Evolutionary conservation across 1,140 invertebrate genomes (phyloP), one percentile per base, ranked within the genome.

Genomic region (Notospermus geniculatus): DNA sequence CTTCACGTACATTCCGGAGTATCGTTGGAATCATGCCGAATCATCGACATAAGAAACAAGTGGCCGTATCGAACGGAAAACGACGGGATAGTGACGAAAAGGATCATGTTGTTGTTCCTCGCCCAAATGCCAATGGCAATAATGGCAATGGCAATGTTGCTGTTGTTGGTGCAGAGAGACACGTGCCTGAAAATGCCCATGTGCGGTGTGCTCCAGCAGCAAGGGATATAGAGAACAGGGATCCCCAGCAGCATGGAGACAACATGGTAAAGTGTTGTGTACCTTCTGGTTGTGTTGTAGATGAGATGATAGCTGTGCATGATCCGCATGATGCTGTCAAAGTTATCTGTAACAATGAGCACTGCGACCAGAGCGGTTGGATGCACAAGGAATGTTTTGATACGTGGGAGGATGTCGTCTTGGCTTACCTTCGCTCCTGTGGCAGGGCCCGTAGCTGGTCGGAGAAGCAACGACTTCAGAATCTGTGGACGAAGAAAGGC

Each of bases 371-470:
- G 67, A 92, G 93, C 23, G 87, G 89, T 73, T 95, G 90, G 81
- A 97, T 98, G 94, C 95, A 98, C 84, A 87, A 89, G 63, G 90
- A 92, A 72, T 98, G 95, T 82, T 98, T 97, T 83, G 91, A 95
- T 30, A 85, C 87, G 54, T 97, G 93, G 92, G 93, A 97, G 81
- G 87, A 90, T 76, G 86, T 87, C 5, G 89, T 97, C 19, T 84
- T 96, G 62, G 88, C 88, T 36, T 95, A 92, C 74, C 84, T 97
- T 50, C 91, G 93, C 74, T 90, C 89, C 7, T 93, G 90, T 81
- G 92, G 92, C 15, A 83, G 93, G 19, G 93, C 93, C 1, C 85
- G 93, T 19, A 92, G 90, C 57, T 97, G 94, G 94, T 93, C 91
- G 27, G 93, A 97, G 77, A 86, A 92, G 52, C 93, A 97, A 80